These are phyloP conservation scores for Ceratosolen fusciceps DNA, from an alignment of 1,140 invertebrate genomes.

Conservation along the genomic window DNA sequence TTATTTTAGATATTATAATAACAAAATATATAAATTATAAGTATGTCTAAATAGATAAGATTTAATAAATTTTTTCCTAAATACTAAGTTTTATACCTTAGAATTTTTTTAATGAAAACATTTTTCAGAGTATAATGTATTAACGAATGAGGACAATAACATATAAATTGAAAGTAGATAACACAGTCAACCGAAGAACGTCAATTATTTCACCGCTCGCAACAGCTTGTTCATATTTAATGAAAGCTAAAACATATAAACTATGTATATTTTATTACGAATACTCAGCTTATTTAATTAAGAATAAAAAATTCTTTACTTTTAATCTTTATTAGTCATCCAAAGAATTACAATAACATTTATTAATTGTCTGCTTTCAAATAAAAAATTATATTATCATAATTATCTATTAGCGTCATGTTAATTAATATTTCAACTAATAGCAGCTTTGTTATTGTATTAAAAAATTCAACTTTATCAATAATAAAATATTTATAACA, in stretches of 20 bases:
- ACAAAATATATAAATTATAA: too few species aligned
- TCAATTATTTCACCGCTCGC: slow-evolving; percentile 9
- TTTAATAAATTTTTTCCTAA: neutral
- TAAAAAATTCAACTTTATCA: too few species aligned
- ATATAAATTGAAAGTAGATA: neutral
- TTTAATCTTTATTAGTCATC: too few species aligned
- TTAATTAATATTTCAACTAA: too few species aligned
- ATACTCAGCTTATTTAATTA: neutral
- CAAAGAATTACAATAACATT: too few species aligned
- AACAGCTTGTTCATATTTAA: neutral
- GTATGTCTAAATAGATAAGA: neutral
- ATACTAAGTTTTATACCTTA: neutral
- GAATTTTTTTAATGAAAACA: neutral
- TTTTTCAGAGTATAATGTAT: neutral
- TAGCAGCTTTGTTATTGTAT: too few species aligned
- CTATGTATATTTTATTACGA: neutral
- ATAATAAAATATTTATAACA: too few species aligned
- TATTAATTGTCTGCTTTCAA: too few species aligned
- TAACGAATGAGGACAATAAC: neutral
- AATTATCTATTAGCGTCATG: too few species aligned
- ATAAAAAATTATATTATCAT: too few species aligned
- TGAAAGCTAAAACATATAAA: neutral
- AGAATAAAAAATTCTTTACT: neutral
- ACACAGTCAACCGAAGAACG: slow-evolving; percentile 5
- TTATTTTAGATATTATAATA: too few species aligned